Evolutionary conservation across 2,113 vertebrate genomes (phyloP), one percentile per base, ranked within the genome.

Genomic region (Ciconia stormi): DNA sequence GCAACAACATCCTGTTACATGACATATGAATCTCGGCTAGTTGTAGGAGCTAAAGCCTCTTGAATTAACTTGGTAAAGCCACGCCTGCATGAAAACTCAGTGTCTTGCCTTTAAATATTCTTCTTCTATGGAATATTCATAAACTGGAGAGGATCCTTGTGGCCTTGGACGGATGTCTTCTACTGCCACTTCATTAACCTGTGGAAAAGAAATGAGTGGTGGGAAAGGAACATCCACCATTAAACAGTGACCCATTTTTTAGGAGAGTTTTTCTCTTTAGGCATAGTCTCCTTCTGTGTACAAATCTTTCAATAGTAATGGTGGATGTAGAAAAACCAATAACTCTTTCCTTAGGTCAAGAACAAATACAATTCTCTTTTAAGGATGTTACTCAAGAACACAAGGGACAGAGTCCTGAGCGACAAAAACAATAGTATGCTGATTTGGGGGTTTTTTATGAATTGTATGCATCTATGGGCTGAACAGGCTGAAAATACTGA

Each of bases 141-240:
- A 99, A 61, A 99, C 98, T 5, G 99, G 99, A 11, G 99, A 99
- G 26, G 99, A 99, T 73, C 99, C 99, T 81, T 99, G 99, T 53
- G 99, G 99, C 19, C 99, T 98, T 23, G 99, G 99, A 87, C 99
- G 98, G 76, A 99, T 98, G 91, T 94, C 97, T 97, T 99, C 99
- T 94, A 96, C 82, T 25, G 98, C 97, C 71, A 99, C 99, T 67
- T 98, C 99, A 80, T 98, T 98, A 96, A 98, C 97, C 99, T 99
- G 97, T 47, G 18, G n/a, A 55, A 94, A 76, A 74, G 30, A 95
- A 62, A 65, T 21, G 11, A 92, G 18, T 10, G 2, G 38, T 59
- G 21, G 11, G n/a, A 85, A 89, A 94, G 17, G 13, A 87, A 46
- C 14, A 61, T 15, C 5, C 18, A 77, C 34, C 13, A 66, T 70